These are phyloP conservation scores for Sitta carolinensis DNA, from an alignment of 2,797 vertebrate species.

Conservation along the genomic window DNA sequence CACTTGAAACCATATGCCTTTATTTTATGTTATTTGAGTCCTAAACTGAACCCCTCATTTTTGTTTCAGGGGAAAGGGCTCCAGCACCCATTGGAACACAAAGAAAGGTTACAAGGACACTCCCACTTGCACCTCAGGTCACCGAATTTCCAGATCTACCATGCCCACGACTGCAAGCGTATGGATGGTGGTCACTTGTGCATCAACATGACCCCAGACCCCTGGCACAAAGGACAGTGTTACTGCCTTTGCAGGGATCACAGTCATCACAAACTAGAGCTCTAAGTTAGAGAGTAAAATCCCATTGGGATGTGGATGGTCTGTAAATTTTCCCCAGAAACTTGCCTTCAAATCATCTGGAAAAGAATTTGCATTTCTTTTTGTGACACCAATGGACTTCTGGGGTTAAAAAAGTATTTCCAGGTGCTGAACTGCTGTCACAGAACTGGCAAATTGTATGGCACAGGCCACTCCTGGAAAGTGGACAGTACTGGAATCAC, in stretches of 20 bases:
- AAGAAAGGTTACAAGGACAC: neutral
- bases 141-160: neutral
- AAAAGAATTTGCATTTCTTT: neutral
- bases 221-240: neutral
- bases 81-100: too few species aligned
- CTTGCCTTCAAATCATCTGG: neutral
- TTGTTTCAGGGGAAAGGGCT: neutral
- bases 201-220: neutral
- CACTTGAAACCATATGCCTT: neutral
- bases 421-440: neutral
- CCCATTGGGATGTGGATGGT: neutral
- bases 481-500: neutral
- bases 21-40: neutral
- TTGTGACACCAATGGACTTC: neutral
- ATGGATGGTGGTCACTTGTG: neutral
- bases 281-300: neutral
- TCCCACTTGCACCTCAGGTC: neutral
- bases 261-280: neutral
- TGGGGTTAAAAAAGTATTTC: neutral
- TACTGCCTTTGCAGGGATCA: neutral
- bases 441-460: neutral
- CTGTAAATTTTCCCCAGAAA: neutral
- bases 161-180: fast-evolving
- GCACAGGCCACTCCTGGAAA: neutral
- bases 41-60: neutral